Percentiles rank a stretch among this genome's conserved stretches.
phyloP scores from a whole-genome alignment of 2,888 invertebrate genomes.

The Criorhina ranunculi region DNA sequence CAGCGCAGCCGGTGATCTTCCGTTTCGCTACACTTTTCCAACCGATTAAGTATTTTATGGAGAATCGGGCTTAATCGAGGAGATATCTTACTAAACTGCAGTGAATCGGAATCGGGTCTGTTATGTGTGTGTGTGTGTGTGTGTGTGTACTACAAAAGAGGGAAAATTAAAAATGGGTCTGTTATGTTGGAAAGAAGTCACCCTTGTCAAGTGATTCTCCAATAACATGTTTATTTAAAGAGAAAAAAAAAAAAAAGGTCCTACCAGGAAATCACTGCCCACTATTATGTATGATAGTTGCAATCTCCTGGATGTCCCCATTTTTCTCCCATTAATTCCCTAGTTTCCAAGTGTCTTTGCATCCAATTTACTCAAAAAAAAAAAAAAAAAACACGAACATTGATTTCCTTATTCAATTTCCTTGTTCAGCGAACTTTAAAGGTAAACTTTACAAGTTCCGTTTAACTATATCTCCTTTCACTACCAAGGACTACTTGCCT shows the following conservation, averaged over 20 bases:
- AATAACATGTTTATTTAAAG: slow-evolving; percentile 22
- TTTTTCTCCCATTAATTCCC: slow-evolving; percentile 7
- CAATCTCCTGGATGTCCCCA: not conserved
- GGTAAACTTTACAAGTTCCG: not conserved
- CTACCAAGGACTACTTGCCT: not conserved
- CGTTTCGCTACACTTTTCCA: slow-evolving; percentile 72
- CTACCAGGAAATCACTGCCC: slow-evolving; percentile 4
- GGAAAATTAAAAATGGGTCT: slow-evolving; percentile 35
- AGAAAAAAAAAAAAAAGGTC: slow-evolving; percentile 11
- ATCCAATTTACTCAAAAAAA: slow-evolving; percentile 10
- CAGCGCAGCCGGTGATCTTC: slow-evolving; percentile 64
- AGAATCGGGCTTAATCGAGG: slow-evolving; percentile 54
- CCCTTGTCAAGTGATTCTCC: slow-evolving; percentile 17
- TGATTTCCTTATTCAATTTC: slow-evolving; percentile 13
- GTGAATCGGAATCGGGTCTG: slow-evolving; percentile 53
- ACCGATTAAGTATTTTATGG: slow-evolving; percentile 67
- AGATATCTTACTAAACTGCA: slow-evolving; percentile 63
- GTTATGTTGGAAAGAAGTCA: slow-evolving; percentile 25
- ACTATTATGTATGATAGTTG: not conserved
- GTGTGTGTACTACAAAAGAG: slow-evolving; percentile 23
- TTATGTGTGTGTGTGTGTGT: too few relatives aligned
- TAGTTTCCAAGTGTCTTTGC: not conserved
- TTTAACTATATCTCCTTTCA: not conserved
- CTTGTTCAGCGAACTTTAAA: not conserved
- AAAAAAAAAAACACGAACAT: not conserved